Evolutionary conservation across 2,113 vertebrate genomes (phyloP).

Genomic region (Istiophorus platypterus): DNA sequence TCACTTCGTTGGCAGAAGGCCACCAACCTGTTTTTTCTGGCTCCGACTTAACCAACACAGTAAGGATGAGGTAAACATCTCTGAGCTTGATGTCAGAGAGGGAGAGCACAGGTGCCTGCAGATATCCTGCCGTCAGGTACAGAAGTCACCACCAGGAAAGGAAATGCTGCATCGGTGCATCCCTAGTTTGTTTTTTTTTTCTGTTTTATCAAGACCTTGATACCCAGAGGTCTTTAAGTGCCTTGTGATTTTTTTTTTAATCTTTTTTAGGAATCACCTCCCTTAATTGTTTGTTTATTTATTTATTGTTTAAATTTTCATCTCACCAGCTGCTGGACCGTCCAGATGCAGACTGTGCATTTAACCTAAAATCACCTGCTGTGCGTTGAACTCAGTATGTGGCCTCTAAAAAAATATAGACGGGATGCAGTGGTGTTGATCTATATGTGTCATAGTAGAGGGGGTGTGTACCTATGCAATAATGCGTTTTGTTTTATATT

Average conservation of each 20-base stretch:
- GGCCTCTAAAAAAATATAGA: not conserved
- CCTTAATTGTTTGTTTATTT: too few species aligned
- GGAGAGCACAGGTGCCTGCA: not conserved
- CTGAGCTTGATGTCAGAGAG: too few species aligned
- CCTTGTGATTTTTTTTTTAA: conserved; percentile 3
- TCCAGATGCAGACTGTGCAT: not conserved
- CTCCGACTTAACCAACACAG: too few species aligned
- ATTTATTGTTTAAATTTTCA: too few species aligned
- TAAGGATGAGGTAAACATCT: too few species aligned
- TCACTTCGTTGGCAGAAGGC: too few species aligned
- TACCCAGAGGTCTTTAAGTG: conserved; percentile 3
- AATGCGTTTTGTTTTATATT: conserved; percentile 6
- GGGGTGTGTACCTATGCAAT: conserved; percentile 13
- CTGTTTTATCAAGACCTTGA: not conserved
- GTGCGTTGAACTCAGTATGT: not conserved
- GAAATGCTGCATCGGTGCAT: too few species aligned
- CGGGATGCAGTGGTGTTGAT: not conserved
- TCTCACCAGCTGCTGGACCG: not conserved
- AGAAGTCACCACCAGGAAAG: too few species aligned
- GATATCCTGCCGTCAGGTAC: too few species aligned
- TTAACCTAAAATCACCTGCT: not conserved
- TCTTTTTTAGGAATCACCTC: too few species aligned
- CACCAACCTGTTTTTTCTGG: too few species aligned
- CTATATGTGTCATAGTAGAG: not conserved
- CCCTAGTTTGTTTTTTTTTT: not conserved